Conservation (phyloP, 2,113 vertebrate genomes). For the Ictidomys tridecemlineatus region DNA sequence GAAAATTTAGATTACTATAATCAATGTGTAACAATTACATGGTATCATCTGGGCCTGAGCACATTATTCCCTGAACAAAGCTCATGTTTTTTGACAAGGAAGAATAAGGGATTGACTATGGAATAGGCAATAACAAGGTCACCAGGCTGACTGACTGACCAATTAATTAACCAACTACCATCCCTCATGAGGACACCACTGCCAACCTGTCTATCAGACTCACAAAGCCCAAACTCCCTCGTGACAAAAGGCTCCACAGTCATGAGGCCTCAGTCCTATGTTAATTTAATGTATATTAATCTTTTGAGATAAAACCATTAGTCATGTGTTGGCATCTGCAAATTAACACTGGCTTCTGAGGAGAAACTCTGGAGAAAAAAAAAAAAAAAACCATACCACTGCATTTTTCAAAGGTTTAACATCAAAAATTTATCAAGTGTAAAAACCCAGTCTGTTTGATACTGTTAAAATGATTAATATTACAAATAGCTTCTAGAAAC, state of each 20-base stretch:
- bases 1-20: not conserved
- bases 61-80: not conserved
- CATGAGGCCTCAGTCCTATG: not conserved
- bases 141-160: not conserved
- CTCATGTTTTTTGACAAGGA: not conserved
- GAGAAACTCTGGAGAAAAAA: slow-evolving; percentile 51
- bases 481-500: slow-evolving; percentile 77
- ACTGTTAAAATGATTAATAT: slow-evolving; percentile 79
- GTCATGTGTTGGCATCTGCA: slow-evolving; percentile 76
- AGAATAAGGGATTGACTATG: not conserved
- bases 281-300: slow-evolving; percentile 70
- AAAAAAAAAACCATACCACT: slow-evolving; percentile 51
- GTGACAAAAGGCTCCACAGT: not conserved
- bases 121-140: not conserved
- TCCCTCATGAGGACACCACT: not conserved
- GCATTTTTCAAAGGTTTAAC: slow-evolving; percentile 80
- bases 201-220: not conserved
- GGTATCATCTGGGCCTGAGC: not conserved
- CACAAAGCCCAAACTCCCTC: not conserved
- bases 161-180: not conserved
- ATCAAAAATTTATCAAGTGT: slow-evolving; percentile 83
- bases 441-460: slow-evolving; percentile 79
- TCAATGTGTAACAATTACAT: not conserved
- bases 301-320: slow-evolving; percentile 73
- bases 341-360: slow-evolving; percentile 77